Evolutionary conservation across 2,113 vertebrate species (phyloP).

Genomic region (Microcebus murinus): DNA sequence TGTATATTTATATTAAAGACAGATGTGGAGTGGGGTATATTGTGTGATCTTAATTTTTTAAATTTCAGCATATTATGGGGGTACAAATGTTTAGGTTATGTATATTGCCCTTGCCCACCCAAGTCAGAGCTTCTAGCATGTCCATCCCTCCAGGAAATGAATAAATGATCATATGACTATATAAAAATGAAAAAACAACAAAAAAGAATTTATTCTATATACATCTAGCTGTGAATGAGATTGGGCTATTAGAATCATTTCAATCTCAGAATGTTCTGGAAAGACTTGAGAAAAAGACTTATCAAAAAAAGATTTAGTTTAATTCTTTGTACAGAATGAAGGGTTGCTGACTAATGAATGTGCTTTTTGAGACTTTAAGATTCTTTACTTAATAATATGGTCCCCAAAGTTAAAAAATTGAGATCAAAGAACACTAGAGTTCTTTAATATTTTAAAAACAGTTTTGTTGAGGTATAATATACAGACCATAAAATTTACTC

Average conservation of each 20-base stretch:
- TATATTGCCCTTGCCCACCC: no score
- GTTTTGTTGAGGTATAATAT: not conserved
- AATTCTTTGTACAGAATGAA: not conserved
- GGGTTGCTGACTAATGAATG: not conserved
- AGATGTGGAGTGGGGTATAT: not conserved
- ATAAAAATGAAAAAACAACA: conserved; percentile 22
- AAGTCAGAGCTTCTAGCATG: no score
- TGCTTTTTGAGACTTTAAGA: not conserved
- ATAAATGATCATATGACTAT: not conserved
- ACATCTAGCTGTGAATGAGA: not conserved
- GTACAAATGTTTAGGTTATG: no score
- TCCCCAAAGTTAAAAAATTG: not conserved
- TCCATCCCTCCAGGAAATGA: not conserved
- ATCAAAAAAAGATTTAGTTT: not conserved
- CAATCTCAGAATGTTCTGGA: not conserved
- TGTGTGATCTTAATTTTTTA: not conserved
- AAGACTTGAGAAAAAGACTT: not conserved
- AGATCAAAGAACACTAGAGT: no score
- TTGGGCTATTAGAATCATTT: not conserved
- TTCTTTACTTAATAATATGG: not conserved
- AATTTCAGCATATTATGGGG: no score
- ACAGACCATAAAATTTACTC: not conserved
- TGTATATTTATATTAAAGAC: conserved; percentile 7
- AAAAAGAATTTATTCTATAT: not conserved
- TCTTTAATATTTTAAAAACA: not conserved